A percentile compares a stretch with the other conserved stretches of the same genome.
Conservation (phyloP, 2,888 invertebrate species). For the Melitaea athalia region DNA sequence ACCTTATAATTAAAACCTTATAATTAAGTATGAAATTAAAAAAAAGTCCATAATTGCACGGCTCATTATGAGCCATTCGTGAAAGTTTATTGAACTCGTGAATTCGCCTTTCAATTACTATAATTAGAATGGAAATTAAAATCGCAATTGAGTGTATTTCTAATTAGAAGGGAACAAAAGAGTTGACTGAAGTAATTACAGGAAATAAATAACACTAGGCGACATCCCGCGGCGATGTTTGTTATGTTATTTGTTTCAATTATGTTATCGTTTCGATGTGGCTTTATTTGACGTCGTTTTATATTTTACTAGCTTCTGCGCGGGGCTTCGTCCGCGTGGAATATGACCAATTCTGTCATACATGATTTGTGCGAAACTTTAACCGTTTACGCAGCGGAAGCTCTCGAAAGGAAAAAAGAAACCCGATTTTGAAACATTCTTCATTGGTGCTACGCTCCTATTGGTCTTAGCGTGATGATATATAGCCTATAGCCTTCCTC, state of each 20-base stretch:
- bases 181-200: slow-evolving; percentile 20
- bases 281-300: background rate
- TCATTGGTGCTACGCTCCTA: too few relatives aligned
- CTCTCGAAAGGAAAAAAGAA: too few relatives aligned
- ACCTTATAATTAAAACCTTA: background rate
- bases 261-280: background rate
- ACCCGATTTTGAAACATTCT: too few relatives aligned
- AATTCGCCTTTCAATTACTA: slow-evolving; percentile 7
- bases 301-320: too few relatives aligned
- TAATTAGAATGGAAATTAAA: slow-evolving; percentile 14
- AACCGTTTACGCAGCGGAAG: too few relatives aligned
- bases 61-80: slow-evolving; percentile 4
- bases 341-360: too few relatives aligned
- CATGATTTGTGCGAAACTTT: too few relatives aligned
- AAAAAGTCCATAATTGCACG: background rate
- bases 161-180: slow-evolving; percentile 27
- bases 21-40: background rate
- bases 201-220: slow-evolving; percentile 8
- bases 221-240: background rate
- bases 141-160: slow-evolving; percentile 15
- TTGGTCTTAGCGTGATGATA: too few relatives aligned
- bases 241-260: background rate
- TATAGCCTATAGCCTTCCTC: too few relatives aligned
- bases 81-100: background rate
- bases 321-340: too few relatives aligned